Base-by-base conservation (phyloP, 2,113 vertebrate species). In the Heliornis fulica region DNA sequence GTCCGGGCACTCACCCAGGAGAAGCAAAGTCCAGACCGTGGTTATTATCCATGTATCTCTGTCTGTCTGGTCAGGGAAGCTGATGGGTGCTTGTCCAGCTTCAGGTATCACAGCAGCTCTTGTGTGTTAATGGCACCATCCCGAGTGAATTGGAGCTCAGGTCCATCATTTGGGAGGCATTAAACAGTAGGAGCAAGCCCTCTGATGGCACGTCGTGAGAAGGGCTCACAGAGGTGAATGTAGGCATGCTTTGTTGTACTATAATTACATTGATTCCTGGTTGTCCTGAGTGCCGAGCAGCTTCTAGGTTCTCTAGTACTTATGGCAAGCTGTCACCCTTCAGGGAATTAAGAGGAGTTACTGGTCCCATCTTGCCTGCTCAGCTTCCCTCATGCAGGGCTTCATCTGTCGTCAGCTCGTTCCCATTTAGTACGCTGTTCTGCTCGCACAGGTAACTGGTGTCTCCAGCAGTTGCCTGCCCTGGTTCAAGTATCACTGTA, bases 271-370 rank as follows among this genome's bases (percentile, higher is more conserved):
- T 79, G 64, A 53, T 12, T 72, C 91, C 23, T 64, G 40, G 5
- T 28, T 88, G 26, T 76, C 50, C 31, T 28, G 15, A 57, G 9
- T 57, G 26, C 65, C 59, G 59, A 61, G 50, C 46, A 90, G 54
- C 48, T 66, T 76, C 50, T 50, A 31, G 8, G 15, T 79, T 38
- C 32, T 85, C 28, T 31, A 50, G 70, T 21, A 31, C 15, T 91
- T 41, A 28, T 0, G 13, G 41, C 61, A 65, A 72, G 26, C 50
- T 65, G 34, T 50, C 10, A 0, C 59, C 1, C 0, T 65, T 91
- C 66, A 34, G 14, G 34, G 78, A 85, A 63, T 53, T 54, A 7
- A 74, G 34, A 68, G 38, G 26, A 13, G 18, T 70, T 43, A 18
- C 40, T 57, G 45, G 19, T 43, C 8, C 11, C 19, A 5, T 82